These are phyloP conservation scores for Eudyptes chrysolophus DNA, from an alignment of 2,113 vertebrate species.

Conservation along the genomic window DNA sequence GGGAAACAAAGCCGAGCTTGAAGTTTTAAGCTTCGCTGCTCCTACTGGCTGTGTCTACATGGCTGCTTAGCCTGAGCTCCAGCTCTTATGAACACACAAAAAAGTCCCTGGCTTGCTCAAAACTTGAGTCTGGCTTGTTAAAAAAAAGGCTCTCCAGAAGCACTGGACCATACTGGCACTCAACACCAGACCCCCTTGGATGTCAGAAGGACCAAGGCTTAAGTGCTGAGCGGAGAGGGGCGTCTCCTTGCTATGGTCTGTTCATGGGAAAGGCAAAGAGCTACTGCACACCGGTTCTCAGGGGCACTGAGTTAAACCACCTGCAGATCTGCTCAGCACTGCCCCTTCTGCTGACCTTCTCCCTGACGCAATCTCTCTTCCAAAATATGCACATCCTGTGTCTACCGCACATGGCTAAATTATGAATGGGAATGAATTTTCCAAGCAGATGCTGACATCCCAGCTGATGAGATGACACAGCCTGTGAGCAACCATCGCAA, in stretches of 20 bases:
- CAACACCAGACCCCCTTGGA: rapidly evolving
- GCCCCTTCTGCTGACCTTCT: background rate
- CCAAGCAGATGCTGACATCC: background rate
- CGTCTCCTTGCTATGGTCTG: background rate
- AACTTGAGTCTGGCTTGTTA: background rate
- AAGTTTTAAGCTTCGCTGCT: background rate
- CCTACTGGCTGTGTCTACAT: background rate
- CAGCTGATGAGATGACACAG: background rate
- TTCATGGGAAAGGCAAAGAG: background rate
- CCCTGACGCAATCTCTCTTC: background rate
- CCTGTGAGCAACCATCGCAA: background rate
- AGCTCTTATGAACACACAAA: background rate
- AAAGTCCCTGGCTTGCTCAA: background rate
- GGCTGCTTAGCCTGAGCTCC: background rate
- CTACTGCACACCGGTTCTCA: background rate
- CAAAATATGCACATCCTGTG: background rate
- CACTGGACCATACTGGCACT: background rate
- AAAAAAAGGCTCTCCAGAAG: background rate
- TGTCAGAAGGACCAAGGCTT: background rate
- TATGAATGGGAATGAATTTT: background rate
- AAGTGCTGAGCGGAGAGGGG: background rate
- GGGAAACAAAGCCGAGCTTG: conserved; percentile 34
- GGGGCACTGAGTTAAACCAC: background rate
- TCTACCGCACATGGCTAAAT: background rate
- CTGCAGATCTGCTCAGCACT: background rate